Conservation (phyloP, 2,888 invertebrate species). For the Iselma pallidipennis region DNA sequence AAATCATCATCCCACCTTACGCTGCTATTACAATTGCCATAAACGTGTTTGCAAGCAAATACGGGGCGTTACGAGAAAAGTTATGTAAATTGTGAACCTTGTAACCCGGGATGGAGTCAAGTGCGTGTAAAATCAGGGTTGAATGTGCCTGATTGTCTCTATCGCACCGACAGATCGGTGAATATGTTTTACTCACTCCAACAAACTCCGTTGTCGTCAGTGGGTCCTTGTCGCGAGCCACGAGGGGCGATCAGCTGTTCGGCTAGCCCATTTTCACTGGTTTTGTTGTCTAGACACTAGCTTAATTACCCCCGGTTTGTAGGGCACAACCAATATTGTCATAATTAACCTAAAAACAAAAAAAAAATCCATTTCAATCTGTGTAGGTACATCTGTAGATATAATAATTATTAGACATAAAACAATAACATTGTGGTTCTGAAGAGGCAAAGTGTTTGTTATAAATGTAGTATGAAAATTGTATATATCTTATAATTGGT, state of each 20-base stretch:
- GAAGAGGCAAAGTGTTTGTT: too few relatives aligned
- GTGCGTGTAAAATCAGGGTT: constrained; percentile 65
- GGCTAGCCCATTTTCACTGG: constrained; percentile 50
- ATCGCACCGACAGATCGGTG: constrained; percentile 41
- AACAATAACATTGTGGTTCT: too few relatives aligned
- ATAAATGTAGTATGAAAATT: too few relatives aligned
- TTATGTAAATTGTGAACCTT: constrained; percentile 50
- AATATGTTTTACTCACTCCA: constrained; percentile 27
- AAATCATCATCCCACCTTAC: background rate
- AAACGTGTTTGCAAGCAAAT: constrained; percentile 27
- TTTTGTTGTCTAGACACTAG: constrained; percentile 48
- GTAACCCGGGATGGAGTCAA: constrained; percentile 56
- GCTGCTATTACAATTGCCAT: background rate
- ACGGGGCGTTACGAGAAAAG: constrained; percentile 40
- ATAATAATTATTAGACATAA: too few relatives aligned
- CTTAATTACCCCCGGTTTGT: constrained; percentile 28
- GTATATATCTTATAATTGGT: background rate
- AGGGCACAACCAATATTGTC: background rate
- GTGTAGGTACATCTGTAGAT: too few relatives aligned
- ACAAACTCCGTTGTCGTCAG: constrained; percentile 4
- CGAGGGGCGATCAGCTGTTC: constrained; percentile 55
- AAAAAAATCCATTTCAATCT: too few relatives aligned
- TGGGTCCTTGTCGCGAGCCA: constrained; percentile 37
- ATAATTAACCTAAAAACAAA: background rate
- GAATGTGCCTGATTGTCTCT: constrained; percentile 51